Base-by-base conservation (phyloP, 2,888 invertebrate species). In the Caenorhabditis sp. region DNA sequence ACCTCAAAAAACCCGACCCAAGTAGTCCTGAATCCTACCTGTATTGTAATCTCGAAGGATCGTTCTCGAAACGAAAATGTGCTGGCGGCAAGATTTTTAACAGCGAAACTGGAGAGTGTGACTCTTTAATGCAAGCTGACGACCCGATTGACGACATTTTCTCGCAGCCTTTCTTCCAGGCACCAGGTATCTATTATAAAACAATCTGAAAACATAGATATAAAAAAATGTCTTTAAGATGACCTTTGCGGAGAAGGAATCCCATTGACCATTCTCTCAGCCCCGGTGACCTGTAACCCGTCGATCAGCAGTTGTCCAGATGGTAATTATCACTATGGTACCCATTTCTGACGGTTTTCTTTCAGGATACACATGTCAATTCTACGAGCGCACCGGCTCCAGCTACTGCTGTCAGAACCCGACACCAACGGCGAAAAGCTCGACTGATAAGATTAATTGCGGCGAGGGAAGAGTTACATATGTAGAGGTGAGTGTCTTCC, bases 261-360 rank as follows among this genome's bases (percentile, higher is more conserved):
- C 35, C 89, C 91, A 24, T 62, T 91, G 68, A 91, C 91, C 8
- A 89, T 87, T 47, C 84, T 90, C 15, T 87, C 89, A 15, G 90
- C 91, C 0, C 91, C 91, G 8, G 91, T 91, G 9, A 88, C 85
- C 24, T 91, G 91, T 78, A 91, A 91, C 60, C 91, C 91, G 9
- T 84, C 86, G 11, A 90, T 90, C 51, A 85, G 88, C 79, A 90
- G 89, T 77, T 91, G 91, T 78, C 91, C 91, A 9, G 90, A 90
- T 82, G 90, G 90, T 90, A 56, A 28, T 78, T 72, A 47, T 5
- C 8, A n/a, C 22, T 13, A 0, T n/a, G n/a, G n/a, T n/a, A n/a
- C n/a, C n/a, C n/a, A 24, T 1, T 26, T 9, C 24, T 8, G 44
- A 24, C 20, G 6, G n/a, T 0, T 13, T 32, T 26, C 0, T 47